Percentiles rank a stretch among this genome's conserved stretches.
phyloP scores from a whole-genome alignment of 2,113 vertebrate species.

The Micronycteris hirsuta region DNA sequence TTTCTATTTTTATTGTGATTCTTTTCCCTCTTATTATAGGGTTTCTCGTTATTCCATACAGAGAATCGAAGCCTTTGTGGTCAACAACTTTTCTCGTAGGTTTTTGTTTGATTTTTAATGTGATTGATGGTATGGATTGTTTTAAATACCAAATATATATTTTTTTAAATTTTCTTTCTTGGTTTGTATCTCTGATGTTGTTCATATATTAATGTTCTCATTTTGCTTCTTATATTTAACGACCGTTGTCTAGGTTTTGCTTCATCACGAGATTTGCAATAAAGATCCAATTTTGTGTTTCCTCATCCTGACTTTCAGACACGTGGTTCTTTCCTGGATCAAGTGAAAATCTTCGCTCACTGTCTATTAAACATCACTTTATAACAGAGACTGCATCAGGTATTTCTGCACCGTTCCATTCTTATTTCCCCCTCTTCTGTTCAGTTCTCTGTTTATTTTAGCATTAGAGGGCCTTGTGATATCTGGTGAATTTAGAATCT shows the following conservation, averaged over 20 bases:
- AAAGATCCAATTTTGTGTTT: accelerated
- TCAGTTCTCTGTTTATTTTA: accelerated
- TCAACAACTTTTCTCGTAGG: accelerated
- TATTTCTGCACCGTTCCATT: accelerated
- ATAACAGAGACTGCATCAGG: accelerated
- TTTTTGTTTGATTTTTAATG: neutral
- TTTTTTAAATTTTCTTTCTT: accelerated
- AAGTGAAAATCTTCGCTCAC: accelerated
- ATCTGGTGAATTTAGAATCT: neutral
- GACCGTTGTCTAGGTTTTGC: accelerated
- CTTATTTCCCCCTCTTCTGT: accelerated
- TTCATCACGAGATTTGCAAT: accelerated
- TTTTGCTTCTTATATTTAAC: too few relatives aligned
- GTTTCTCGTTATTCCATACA: accelerated
- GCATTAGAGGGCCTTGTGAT: accelerated
- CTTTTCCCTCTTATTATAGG: too few relatives aligned
- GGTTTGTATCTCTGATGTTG: accelerated
- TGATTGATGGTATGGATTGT: neutral
- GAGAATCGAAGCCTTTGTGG: neutral
- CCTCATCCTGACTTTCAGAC: neutral
- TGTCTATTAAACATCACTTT: accelerated
- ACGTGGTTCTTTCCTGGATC: accelerated
- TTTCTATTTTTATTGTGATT: neutral
- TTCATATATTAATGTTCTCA: accelerated
- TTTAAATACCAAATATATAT: too few relatives aligned